phyloP scores from a whole-genome alignment of 2,113 vertebrate species.

The Vicugna pacos region DNA sequence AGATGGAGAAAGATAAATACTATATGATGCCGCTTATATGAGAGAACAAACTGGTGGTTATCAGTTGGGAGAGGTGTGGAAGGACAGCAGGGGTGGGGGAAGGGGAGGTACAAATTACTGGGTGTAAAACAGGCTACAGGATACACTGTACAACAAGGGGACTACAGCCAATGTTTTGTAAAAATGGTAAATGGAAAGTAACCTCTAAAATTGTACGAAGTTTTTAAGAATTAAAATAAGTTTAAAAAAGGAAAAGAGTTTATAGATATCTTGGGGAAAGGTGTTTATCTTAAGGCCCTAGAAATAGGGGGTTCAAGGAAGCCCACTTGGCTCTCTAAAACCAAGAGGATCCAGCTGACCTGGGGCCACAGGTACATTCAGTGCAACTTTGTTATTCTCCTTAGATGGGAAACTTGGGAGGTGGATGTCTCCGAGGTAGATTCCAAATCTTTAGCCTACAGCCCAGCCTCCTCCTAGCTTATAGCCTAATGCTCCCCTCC shows the following conservation, averaged over 20 bases:
- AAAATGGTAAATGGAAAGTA: not conserved
- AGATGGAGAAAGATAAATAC: no score
- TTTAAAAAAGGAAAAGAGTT: not conserved
- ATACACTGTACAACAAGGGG: not conserved
- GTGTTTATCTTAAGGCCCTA: not conserved
- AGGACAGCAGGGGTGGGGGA: not conserved
- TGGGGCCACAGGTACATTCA: not conserved
- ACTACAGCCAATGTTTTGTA: not conserved
- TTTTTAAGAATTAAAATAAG: not conserved
- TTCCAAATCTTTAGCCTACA: not conserved
- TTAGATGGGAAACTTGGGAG: not conserved
- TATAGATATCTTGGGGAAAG: not conserved
- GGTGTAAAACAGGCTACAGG: not conserved
- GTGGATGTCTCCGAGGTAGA: not conserved
- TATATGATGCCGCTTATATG: not conserved
- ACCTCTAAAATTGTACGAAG: not conserved
- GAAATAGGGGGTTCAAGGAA: not conserved
- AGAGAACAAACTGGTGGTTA: not conserved
- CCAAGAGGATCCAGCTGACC: not conserved
- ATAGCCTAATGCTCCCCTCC: accelerated
- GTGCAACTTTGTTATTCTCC: not conserved
- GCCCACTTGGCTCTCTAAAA: not conserved
- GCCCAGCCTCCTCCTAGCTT: not conserved
- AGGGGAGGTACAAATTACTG: not conserved
- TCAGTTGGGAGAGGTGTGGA: not conserved